A percentile compares a stretch with the other conserved stretches of the same genome.
Evolutionary conservation across 2,888 invertebrate species (phyloP).

Genomic region (Lissocephala sabroskyi): DNA sequence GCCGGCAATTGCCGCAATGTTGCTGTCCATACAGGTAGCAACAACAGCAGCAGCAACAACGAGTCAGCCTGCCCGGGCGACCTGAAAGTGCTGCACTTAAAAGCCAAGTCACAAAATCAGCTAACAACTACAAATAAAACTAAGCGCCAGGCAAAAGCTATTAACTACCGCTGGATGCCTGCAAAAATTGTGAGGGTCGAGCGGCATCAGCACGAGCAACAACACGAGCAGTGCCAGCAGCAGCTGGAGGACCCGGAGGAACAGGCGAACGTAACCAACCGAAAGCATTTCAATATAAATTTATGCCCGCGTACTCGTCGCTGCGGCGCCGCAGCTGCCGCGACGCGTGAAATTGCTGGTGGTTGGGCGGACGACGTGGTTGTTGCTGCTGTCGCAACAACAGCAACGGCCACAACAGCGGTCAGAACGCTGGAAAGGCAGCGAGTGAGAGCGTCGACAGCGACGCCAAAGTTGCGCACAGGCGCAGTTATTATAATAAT

Average conservation of each 20-base stretch:
- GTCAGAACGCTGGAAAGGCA: slow-evolving; percentile 9
- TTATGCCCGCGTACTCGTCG: slow-evolving; percentile 36
- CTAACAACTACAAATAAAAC: slow-evolving; percentile 1
- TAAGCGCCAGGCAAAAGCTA: slow-evolving; percentile 25
- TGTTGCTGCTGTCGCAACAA: slow-evolving; percentile 2
- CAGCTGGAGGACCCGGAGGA: background rate
- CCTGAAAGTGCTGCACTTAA: slow-evolving; percentile 16
- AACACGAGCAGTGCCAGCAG: slow-evolving; percentile 10
- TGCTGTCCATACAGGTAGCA: slow-evolving; percentile 18
- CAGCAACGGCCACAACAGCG: slow-evolving; percentile 15
- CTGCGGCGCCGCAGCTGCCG: slow-evolving; percentile 36
- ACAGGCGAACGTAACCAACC: slow-evolving; percentile 9
- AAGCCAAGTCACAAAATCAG: background rate
- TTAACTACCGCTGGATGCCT: slow-evolving; percentile 47
- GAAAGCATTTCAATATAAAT: slow-evolving; percentile 35
- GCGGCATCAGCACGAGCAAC: slow-evolving; percentile 23
- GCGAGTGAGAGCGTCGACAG: background rate
- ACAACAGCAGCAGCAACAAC: slow-evolving; percentile 2
- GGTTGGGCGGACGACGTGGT: slow-evolving; percentile 28
- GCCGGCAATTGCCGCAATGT: background rate
- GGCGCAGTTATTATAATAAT: slow-evolving; percentile 47
- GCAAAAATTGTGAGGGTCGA: slow-evolving; percentile 43
- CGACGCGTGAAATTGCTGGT: slow-evolving; percentile 26
- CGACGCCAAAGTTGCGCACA: slow-evolving; percentile 3
- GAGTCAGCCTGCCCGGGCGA: background rate